phyloP scores from a whole-genome alignment of 2,888 invertebrate species.

The Brenthis daphne region DNA sequence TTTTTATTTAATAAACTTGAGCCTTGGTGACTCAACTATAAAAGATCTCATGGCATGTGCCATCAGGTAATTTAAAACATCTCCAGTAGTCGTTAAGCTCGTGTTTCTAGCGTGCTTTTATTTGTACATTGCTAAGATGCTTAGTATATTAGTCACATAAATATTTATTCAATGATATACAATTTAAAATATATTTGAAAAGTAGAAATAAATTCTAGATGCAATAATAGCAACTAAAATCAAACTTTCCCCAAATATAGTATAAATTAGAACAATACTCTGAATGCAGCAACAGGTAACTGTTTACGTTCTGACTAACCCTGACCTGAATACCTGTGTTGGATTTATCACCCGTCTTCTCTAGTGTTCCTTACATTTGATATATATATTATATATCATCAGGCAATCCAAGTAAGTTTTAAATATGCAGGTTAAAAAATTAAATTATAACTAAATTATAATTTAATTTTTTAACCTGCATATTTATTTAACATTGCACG shows the following conservation, averaged over 20 bases:
- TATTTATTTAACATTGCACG: neutral
- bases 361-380: constrained; percentile 42
- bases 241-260: constrained; percentile 26
- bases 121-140: neutral
- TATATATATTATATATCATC: neutral
- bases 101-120: constrained; percentile 4
- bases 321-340: constrained; percentile 51
- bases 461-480: too few relatives aligned
- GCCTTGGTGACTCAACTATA: constrained; percentile 48
- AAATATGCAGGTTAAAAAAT: neutral
- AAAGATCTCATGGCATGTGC: constrained; percentile 44
- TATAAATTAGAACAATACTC: constrained; percentile 22
- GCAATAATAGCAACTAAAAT: neutral
- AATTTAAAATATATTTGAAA: neutral
- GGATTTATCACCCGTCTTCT: constrained; percentile 50
- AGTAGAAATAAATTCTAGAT: neutral
- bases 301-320: constrained; percentile 42
- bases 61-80: constrained; percentile 32
- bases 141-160: constrained; percentile 3
- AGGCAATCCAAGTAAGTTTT: neutral
- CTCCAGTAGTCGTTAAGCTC: constrained; percentile 7
- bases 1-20: constrained; percentile 39
- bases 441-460: neutral
- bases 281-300: constrained; percentile 40
- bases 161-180: neutral